Conservation (phyloP, 2,797 vertebrate species). For the Threskiornis aethiopicus region DNA sequence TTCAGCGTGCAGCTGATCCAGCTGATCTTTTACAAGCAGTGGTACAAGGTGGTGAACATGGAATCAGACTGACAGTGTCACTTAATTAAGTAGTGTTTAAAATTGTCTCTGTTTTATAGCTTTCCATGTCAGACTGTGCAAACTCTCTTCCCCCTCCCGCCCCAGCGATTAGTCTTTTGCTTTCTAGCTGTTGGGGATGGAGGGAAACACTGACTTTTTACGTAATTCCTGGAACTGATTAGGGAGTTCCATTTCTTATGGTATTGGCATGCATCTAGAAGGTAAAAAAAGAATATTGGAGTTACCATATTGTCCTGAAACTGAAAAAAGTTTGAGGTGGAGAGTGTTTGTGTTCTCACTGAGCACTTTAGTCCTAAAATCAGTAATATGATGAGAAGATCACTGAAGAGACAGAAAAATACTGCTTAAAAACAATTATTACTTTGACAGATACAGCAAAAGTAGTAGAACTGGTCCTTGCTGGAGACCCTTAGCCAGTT, state of each 20-base stretch:
- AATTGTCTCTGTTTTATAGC: neutral
- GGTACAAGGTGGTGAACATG: neutral
- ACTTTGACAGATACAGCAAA: neutral
- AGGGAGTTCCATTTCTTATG: neutral
- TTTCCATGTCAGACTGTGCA: neutral
- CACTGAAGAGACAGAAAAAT: neutral
- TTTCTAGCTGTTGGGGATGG: neutral
- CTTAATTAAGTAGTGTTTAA: neutral
- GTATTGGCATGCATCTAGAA: neutral
- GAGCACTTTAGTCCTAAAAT: neutral
- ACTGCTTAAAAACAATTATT: neutral
- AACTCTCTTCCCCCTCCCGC: rapidly evolving
- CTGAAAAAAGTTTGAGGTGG: neutral
- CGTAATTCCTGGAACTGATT: neutral
- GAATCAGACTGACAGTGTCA: neutral
- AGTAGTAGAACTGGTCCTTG: neutral
- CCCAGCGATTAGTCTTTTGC: neutral
- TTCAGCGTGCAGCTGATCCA: neutral
- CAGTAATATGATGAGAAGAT: neutral
- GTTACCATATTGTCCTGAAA: neutral
- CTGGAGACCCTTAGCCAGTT: neutral
- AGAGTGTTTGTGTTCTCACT: neutral
- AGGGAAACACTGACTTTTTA: neutral
- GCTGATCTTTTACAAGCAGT: neutral
- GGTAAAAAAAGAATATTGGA: neutral